Percentiles rank a stretch among this genome's conserved stretches.
Evolutionary conservation across 2,888 invertebrate genomes (phyloP).

Genomic region (Nemotelus pantherinus): DNA sequence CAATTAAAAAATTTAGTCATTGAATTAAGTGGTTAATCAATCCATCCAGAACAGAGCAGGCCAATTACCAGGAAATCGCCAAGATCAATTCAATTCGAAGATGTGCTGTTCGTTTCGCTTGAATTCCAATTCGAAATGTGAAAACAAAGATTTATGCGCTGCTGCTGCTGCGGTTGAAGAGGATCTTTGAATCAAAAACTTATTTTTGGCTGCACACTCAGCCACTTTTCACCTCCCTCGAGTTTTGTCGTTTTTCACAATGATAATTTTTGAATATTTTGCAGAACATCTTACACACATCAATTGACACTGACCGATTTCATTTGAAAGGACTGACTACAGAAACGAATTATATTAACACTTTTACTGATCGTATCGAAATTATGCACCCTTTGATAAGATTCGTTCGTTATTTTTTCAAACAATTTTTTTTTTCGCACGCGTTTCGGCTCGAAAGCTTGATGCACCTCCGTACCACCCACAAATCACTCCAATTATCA

Average conservation of each 20-base stretch:
- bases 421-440: too few relatives aligned
- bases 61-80: not conserved
- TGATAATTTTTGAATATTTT: slow-evolving; percentile 7
- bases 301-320: not conserved
- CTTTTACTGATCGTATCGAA: not conserved
- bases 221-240: not conserved
- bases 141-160: slow-evolving; percentile 24
- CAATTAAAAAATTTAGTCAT: too few relatives aligned
- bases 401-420: too few relatives aligned
- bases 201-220: slow-evolving; percentile 35
- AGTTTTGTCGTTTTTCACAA: not conserved
- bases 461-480: not conserved
- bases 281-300: slow-evolving; percentile 9
- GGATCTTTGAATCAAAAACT: slow-evolving; percentile 38
- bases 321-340: not conserved
- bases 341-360: not conserved
- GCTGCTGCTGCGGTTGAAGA: not conserved
- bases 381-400: not conserved
- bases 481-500: not conserved
- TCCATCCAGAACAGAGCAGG: not conserved
- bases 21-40: not conserved
- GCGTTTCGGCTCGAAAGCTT: not conserved
- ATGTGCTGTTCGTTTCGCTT: slow-evolving; percentile 11
- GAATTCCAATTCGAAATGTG: slow-evolving; percentile 18
- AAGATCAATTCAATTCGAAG: slow-evolving; percentile 11